Percentiles rank a stretch among this genome's conserved stretches.
Conservation (phyloP, 2,113 vertebrate species). For the Cheilinus undulatus region DNA sequence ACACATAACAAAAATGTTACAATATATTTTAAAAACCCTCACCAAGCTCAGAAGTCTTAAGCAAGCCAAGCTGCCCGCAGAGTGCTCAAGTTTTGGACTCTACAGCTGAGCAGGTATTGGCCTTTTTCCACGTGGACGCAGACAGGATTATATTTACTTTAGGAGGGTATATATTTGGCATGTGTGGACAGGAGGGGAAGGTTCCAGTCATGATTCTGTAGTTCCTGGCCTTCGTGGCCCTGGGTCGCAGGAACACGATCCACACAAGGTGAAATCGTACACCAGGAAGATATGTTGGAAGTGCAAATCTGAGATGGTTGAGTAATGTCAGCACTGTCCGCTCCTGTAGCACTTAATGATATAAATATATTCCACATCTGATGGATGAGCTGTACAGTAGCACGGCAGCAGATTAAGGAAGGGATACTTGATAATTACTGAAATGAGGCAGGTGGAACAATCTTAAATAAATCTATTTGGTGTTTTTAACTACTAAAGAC, state of each 20-base stretch:
- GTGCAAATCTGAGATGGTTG: slow-evolving; percentile 40
- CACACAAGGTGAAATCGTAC: slow-evolving; percentile 62
- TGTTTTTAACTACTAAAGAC: not conserved
- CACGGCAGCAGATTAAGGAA: slow-evolving; percentile 9
- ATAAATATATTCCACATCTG: slow-evolving; percentile 44
- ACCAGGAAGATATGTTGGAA: slow-evolving; percentile 46
- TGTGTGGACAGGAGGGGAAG: slow-evolving; percentile 70
- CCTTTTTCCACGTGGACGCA: slow-evolving; percentile 44
- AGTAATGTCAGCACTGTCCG: slow-evolving; percentile 38
- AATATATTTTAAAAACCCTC: slow-evolving; percentile 13
- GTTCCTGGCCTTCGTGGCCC: slow-evolving; percentile 51
- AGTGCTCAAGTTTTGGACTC: slow-evolving; percentile 7
- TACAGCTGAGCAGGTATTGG: slow-evolving; percentile 51
- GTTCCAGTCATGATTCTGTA: slow-evolving; percentile 58
- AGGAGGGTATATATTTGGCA: slow-evolving; percentile 75
- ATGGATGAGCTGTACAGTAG: slow-evolving; percentile 25
- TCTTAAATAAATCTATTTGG: not conserved
- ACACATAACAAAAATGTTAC: not conserved
- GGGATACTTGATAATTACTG: not conserved
- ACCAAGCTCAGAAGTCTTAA: slow-evolving; percentile 38
- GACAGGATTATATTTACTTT: slow-evolving; percentile 77
- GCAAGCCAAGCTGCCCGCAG: slow-evolving; percentile 15
- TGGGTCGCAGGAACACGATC: slow-evolving; percentile 53
- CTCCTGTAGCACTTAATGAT: slow-evolving; percentile 32
- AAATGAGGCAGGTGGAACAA: slow-evolving; percentile 6